phyloP scores from a whole-genome alignment of 2,888 invertebrate species.

The Cephus pygmeus region DNA sequence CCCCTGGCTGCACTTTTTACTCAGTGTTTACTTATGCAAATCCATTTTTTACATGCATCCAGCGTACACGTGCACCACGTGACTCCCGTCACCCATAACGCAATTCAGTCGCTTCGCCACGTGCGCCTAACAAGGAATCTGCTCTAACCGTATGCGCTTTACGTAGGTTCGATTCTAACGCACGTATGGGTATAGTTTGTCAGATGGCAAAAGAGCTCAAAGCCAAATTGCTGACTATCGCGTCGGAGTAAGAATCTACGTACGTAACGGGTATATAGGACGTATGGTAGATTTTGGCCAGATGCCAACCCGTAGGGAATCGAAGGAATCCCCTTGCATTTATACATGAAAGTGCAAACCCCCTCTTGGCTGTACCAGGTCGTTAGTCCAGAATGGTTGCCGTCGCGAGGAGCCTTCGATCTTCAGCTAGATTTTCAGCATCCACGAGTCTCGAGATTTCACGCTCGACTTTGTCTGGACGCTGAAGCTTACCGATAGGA shows the following conservation, averaged over 20 bases:
- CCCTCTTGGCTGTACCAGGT: neutral
- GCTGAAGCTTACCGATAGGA: neutral
- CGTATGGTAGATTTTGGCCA: conserved; percentile 28
- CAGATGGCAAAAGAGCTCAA: conserved; percentile 1
- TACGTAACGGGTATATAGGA: neutral
- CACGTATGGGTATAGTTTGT: neutral
- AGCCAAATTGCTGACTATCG: conserved; percentile 48
- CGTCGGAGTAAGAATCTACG: conserved; percentile 28
- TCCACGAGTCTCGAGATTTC: neutral
- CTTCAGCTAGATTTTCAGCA: neutral
- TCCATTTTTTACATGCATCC: neutral
- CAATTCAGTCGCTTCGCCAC: neutral
- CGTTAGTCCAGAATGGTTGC: neutral
- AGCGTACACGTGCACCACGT: neutral
- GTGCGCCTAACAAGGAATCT: neutral
- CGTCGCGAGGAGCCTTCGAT: neutral
- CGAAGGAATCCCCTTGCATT: conserved; percentile 30
- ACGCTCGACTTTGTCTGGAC: neutral
- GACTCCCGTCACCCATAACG: neutral
- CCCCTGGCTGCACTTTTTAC: neutral
- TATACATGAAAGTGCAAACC: conserved; percentile 33
- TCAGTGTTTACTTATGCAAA: neutral
- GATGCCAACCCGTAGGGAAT: conserved; percentile 31
- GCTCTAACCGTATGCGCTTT: neutral
- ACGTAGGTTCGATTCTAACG: neutral